Conservation (phyloP, 2,797 vertebrate genomes). For the Microctenopoma stevenorrisi region DNA sequence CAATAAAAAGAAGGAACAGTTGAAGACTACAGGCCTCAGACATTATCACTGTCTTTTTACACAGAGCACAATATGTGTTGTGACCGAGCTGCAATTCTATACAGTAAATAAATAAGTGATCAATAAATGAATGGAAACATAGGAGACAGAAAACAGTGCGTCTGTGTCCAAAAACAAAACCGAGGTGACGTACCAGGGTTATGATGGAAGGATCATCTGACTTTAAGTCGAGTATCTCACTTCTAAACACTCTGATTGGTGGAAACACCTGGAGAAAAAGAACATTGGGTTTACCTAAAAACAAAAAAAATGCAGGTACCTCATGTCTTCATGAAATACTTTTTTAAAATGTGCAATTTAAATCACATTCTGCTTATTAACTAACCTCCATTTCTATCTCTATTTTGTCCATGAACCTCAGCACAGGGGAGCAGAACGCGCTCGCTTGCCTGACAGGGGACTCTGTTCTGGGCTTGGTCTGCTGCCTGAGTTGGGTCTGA, state of each 20-base stretch:
- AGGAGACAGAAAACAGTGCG: neutral
- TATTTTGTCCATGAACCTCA: conserved; percentile 11
- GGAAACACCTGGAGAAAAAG: conserved; percentile 55
- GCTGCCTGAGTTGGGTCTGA: neutral
- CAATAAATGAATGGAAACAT: too few relatives aligned
- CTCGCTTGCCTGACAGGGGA: neutral
- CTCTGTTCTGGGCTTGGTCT: neutral
- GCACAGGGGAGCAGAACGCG: neutral
- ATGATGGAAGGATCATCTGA: conserved; percentile 9
- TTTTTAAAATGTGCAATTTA: too few relatives aligned
- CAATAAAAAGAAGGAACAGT: too few relatives aligned
- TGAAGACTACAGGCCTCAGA: too few relatives aligned
- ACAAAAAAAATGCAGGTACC: too few relatives aligned
- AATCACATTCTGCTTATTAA: neutral
- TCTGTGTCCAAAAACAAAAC: neutral
- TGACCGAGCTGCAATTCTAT: too few relatives aligned
- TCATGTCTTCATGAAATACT: neutral
- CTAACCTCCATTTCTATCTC: conserved; percentile 73
- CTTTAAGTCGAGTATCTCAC: conserved; percentile 29
- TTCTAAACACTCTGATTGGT: conserved; percentile 8
- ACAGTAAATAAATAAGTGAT: too few relatives aligned
- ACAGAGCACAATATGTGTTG: too few relatives aligned
- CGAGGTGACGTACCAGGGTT: conserved; percentile 5
- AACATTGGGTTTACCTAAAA: neutral
- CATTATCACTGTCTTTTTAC: too few relatives aligned